These are phyloP conservation scores for Hemistola chrysoprasaria DNA, from an alignment of 2,888 invertebrate genomes.

Conservation along the genomic window DNA sequence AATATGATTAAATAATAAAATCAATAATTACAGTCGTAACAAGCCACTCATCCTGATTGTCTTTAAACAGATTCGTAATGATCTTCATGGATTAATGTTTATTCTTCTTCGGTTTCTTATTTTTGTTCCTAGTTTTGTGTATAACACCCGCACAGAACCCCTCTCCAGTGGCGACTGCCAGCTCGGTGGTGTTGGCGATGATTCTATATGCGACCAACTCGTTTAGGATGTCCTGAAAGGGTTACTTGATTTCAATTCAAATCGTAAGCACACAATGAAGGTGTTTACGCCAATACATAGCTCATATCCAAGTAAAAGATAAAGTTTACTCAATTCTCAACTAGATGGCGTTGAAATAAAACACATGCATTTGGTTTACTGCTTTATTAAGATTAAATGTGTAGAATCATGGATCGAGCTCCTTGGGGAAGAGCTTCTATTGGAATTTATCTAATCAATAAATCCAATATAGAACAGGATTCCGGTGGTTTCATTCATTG, in stretches of 20 bases:
- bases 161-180: conserved; percentile 39
- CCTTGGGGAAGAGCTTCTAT: no score
- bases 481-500: no score
- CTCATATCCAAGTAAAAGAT: no score
- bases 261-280: background rate
- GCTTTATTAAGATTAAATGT: no score
- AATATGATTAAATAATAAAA: background rate
- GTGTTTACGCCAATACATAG: no score
- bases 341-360: no score
- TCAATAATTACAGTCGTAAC: conserved; percentile 53
- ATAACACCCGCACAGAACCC: conserved; percentile 47
- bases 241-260: background rate
- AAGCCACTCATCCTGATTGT: conserved; percentile 56
- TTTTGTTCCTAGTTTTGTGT: conserved; percentile 32
- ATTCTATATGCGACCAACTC: conserved; percentile 54
- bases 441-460: no score
- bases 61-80: conserved; percentile 58
- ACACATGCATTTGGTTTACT: no score
- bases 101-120: conserved; percentile 6
- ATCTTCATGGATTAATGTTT: conserved; percentile 52
- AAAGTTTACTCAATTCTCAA: no score
- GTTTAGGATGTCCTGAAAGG: conserved; percentile 48
- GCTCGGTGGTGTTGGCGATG: conserved; percentile 39
- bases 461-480: no score
- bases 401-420: no score